phyloP scores from a whole-genome alignment of 2,113 vertebrate species.

The Carettochelys insculpta region DNA sequence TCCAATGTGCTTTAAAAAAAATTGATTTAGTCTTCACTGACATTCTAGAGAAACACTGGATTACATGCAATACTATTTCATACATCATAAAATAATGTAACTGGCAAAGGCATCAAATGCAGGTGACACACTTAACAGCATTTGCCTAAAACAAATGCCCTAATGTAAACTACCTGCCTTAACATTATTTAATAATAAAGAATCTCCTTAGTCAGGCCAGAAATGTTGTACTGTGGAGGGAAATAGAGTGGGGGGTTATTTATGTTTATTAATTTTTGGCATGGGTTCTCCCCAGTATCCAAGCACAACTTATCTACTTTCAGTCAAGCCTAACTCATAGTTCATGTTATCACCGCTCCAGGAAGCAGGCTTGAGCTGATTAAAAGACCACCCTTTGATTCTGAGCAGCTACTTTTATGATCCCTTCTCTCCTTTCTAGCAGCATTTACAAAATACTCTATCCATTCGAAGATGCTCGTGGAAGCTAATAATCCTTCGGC shows the following conservation, averaged over 20 bases:
- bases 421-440: not conserved
- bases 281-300: not conserved
- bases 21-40: fast-evolving
- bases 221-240: fast-evolving
- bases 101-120: fast-evolving
- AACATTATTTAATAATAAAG: not conserved
- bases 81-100: not conserved
- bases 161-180: not conserved
- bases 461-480: not conserved
- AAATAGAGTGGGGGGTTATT: not conserved
- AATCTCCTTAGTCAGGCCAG: not conserved
- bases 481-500: not conserved
- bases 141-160: not conserved
- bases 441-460: not conserved
- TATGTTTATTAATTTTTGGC: not conserved
- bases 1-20: conserved; percentile 86
- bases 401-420: not conserved
- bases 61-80: not conserved
- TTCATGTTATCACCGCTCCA: not conserved
- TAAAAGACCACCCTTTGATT: not conserved
- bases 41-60: fast-evolving
- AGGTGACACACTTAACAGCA: fast-evolving
- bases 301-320: not conserved
- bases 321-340: not conserved
- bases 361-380: not conserved